Conservation (phyloP, 2,113 vertebrate species). For the Phrynosoma blainvillii region DNA sequence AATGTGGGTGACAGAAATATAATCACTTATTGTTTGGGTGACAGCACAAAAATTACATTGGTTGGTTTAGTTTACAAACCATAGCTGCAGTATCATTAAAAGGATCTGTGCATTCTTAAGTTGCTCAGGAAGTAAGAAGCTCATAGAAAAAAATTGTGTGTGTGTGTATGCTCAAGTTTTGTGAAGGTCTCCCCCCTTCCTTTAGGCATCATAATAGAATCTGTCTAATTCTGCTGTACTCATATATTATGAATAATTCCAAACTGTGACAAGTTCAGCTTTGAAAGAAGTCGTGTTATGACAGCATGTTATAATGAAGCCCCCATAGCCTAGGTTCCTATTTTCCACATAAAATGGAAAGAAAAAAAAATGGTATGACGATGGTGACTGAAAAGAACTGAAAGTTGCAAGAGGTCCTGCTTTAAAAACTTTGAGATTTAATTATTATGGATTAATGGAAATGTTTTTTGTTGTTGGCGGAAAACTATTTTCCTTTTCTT, state of each 20-base stretch:
- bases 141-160: neutral
- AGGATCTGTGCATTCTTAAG: slow-evolving; percentile 2
- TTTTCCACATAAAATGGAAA: slow-evolving; percentile 1
- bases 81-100: slow-evolving; percentile 25
- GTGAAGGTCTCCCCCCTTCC: neutral
- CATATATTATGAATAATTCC: neutral
- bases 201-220: slow-evolving; percentile 18
- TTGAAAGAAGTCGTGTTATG: slow-evolving; percentile 13
- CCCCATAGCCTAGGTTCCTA: neutral
- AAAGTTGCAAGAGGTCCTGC: neutral
- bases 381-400: neutral
- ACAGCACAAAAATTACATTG: slow-evolving; percentile 39
- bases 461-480: too few relatives aligned
- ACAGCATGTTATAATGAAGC: slow-evolving; percentile 14
- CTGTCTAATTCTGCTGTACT: slow-evolving; percentile 22
- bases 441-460: neutral
- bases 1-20: neutral
- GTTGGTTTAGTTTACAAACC: neutral
- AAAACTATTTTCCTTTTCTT: neutral
- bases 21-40: slow-evolving; percentile 38
- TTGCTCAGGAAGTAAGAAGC: slow-evolving; percentile 11
- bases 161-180: neutral
- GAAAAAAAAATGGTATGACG: neutral
- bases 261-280: slow-evolving; percentile 27
- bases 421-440: neutral